Conservation (phyloP, 1,140 invertebrate genomes). For the Phthorimaea operculella region DNA sequence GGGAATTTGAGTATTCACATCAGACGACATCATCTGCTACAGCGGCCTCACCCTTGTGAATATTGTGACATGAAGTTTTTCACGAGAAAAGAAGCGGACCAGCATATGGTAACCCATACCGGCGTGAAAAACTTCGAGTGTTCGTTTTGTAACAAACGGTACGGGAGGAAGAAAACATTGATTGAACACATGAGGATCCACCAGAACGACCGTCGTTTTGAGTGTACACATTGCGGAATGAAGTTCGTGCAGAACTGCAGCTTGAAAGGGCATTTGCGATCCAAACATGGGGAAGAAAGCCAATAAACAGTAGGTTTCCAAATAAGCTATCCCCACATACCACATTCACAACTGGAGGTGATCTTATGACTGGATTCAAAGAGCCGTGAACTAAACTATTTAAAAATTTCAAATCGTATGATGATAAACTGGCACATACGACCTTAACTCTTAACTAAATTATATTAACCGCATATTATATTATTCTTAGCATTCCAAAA, state of each 20-base stretch:
- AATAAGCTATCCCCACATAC: too few relatives aligned
- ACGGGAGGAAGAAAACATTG: slow-evolving; percentile 59
- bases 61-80: slow-evolving; percentile 34
- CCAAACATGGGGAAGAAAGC: slow-evolving; percentile 6
- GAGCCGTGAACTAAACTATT: too few relatives aligned
- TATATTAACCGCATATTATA: too few relatives aligned
- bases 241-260: slow-evolving; percentile 37
- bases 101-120: slow-evolving; percentile 35
- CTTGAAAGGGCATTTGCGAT: slow-evolving; percentile 16
- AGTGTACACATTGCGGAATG: slow-evolving; percentile 46
- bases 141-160: slow-evolving; percentile 51
- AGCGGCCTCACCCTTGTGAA: slow-evolving; percentile 19
- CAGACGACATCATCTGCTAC: slow-evolving; percentile 23
- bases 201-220: slow-evolving; percentile 55
- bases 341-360: too few relatives aligned
- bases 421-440: too few relatives aligned
- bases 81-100: slow-evolving; percentile 11
- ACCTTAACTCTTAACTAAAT: too few relatives aligned
- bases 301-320: too few relatives aligned
- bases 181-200: slow-evolving; percentile 63
- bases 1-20: slow-evolving; percentile 15
- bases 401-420: too few relatives aligned
- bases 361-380: too few relatives aligned
- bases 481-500: too few relatives aligned
- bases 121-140: slow-evolving; percentile 29